A percentile compares a stretch with the other conserved stretches of the same genome.
Conservation (phyloP, 2,888 invertebrate genomes). For the Gibbula magus region DNA sequence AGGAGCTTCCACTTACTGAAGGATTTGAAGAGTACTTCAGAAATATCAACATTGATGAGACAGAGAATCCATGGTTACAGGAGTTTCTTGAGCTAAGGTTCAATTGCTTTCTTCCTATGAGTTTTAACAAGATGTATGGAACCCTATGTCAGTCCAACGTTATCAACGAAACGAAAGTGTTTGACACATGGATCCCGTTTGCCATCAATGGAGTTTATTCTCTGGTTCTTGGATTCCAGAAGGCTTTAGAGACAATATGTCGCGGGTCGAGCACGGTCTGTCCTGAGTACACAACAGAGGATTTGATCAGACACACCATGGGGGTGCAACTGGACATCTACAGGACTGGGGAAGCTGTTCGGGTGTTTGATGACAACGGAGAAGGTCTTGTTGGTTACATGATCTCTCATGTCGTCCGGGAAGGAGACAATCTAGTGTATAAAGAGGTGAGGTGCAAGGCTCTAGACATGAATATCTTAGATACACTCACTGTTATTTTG, state of each 20-base stretch:
- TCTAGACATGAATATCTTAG: too few relatives aligned
- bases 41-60: background rate
- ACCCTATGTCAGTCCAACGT: background rate
- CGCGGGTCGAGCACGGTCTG: background rate
- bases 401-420: background rate
- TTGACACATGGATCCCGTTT: conserved; percentile 17
- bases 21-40: background rate
- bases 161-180: background rate
- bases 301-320: background rate
- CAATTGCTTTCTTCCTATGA: background rate
- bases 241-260: background rate
- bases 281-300: background rate
- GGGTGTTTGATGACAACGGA: conserved; percentile 6
- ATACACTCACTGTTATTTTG: too few relatives aligned
- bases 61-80: conserved; percentile 7
- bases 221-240: background rate
- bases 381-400: background rate
- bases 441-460: background rate
- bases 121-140: background rate
- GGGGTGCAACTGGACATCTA: background rate
- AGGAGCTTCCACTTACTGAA: background rate
- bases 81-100: background rate
- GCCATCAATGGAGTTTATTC: conserved; percentile 3
- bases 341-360: background rate
- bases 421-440: background rate